These are phyloP conservation scores for Clarias platycephalus DNA, from an alignment of 2,797 vertebrate species.

Conservation along the genomic window DNA sequence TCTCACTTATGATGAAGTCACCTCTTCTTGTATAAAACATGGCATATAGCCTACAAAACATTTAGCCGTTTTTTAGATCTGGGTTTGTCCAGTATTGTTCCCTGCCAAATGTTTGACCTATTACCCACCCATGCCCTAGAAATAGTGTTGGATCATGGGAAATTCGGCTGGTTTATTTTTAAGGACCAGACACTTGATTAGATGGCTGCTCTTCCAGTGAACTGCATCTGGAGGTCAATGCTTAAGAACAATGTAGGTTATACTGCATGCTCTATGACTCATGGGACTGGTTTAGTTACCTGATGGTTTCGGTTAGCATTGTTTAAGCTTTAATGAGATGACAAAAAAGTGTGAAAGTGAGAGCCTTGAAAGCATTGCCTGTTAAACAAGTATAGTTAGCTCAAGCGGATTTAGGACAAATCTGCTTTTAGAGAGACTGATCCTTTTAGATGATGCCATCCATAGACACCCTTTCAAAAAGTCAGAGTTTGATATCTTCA, in stretches of 20 bases:
- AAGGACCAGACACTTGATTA: conserved; percentile 44
- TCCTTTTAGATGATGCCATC: not conserved
- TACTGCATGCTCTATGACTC: conserved; percentile 43
- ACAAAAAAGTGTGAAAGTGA: not conserved
- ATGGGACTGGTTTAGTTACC: conserved; percentile 57
- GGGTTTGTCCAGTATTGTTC: conserved; percentile 20
- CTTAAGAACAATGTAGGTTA: conserved; percentile 22
- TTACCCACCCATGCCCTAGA: conserved; percentile 10
- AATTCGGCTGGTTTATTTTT: conserved; percentile 55
- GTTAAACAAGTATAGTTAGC: conserved; percentile 7
- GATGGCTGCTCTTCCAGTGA: conserved; percentile 41
- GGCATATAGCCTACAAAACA: not conserved
- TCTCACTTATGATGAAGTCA: conserved; percentile 2
- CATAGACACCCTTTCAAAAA: not conserved
- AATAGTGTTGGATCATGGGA: conserved; percentile 42
- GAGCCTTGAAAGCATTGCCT: not conserved
- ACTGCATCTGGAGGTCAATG: conserved; percentile 47
- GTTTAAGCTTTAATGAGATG: not conserved
- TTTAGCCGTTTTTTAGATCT: not conserved
- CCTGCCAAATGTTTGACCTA: conserved; percentile 24
- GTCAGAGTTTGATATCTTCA: not conserved
- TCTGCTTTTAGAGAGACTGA: not conserved
- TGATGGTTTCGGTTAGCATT: conserved; percentile 27
- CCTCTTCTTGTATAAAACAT: not conserved
- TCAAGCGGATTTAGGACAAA: not conserved